Conservation (phyloP, 2,797 vertebrate genomes). For the Pantherophis alleghaniensis region DNA sequence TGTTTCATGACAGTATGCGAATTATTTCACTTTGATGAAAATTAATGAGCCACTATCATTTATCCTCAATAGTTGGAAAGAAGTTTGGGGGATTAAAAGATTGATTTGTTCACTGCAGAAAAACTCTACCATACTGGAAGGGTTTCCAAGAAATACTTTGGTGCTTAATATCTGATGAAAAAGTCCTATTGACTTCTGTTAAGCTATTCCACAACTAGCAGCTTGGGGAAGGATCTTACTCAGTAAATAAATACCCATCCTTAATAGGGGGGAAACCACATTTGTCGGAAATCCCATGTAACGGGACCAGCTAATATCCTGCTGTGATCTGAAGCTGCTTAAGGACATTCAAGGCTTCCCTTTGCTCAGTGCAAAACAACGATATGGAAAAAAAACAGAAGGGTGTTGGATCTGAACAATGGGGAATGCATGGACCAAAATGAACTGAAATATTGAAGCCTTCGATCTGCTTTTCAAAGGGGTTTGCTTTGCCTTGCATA, state of each 20-base stretch:
- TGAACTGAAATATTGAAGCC: constrained; percentile 27
- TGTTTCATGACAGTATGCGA: constrained; percentile 29
- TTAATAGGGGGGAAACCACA: constrained; percentile 9
- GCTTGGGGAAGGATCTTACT: background rate
- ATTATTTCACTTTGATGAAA: constrained; percentile 16
- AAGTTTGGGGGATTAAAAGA: background rate
- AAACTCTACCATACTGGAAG: accelerated
- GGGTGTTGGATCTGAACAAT: constrained; percentile 7
- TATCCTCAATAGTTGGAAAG: background rate
- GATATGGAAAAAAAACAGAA: constrained; percentile 33
- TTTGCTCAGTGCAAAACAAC: constrained; percentile 21
- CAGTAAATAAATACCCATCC: background rate
- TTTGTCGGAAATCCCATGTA: background rate
- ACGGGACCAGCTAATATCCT: constrained; percentile 20
- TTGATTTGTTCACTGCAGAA: constrained; percentile 18
- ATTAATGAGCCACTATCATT: background rate
- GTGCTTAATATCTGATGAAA: background rate
- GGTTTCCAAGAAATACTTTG: background rate
- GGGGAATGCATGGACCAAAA: constrained; percentile 39
- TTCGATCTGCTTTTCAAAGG: background rate
- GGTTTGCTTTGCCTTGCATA: constrained; percentile 13
- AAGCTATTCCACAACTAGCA: background rate
- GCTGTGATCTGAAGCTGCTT: constrained; percentile 1
- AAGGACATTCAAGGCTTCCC: background rate
- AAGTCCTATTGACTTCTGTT: background rate